Evolutionary conservation across 37 sponge, comb jelly and placozoan species (phyloP), one percentile per base, ranked within the genome.

Genomic region (Agelas oroides): DNA sequence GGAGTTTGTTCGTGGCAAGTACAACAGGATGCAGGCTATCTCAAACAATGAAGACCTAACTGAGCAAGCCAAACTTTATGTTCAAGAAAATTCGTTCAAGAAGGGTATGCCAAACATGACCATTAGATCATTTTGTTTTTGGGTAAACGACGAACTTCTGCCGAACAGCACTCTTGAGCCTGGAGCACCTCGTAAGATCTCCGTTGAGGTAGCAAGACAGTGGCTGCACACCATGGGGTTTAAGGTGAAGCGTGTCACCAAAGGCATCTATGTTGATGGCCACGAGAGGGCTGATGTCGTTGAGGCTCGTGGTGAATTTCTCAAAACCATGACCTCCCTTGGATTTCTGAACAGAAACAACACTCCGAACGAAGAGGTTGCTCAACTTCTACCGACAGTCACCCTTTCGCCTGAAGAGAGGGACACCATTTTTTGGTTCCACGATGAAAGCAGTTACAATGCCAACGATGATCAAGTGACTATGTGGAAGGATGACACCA

Each of bases 211-310:
- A 60, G 78, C 78, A 62, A 0, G 63, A 34, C 32, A 3, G 24
- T 77, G 64, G 64, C 27, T 77, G 13, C 78, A 77, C 36, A 52
- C 38, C 34, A 12, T 77, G 3, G 64, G 64, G 8, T 35, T 77
- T 63, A 1, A 60, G 2, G 64, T 77, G 15, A 17, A 40, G 38
- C 18, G 27, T 6, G 31, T 16, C 1, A 75, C 5, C 28, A 75
- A 75, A 77, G 63, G 78, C 35, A 34, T 77, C 0, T 62, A 77
- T 57, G 24, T 63, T 15, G 63, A 77, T 57, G 78, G 78, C 3
- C 64, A 62, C 61, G 78, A 77, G 23, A 34, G 64, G 46, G 64
- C 28, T n/a, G 78, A 77, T 63, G 78, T 77, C 21, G 64, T 77
- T 35, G n/a, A 60, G 40, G 8, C 53, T 61, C 39, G 64, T 37